Percentiles rank a stretch among this genome's conserved stretches.
Conservation (phyloP, 2,888 invertebrate species). For the Limnephilus lunatus region DNA sequence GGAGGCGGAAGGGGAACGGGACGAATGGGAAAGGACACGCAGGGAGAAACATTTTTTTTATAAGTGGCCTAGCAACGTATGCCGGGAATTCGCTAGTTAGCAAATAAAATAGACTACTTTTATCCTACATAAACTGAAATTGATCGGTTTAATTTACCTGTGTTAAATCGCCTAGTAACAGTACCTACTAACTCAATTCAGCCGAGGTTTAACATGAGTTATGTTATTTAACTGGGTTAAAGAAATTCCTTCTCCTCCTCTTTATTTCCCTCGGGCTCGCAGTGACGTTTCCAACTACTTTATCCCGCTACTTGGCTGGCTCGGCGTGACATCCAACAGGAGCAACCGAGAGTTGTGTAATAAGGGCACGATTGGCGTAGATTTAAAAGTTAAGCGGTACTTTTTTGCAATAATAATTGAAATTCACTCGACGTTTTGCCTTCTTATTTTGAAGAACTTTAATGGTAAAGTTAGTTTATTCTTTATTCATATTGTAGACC, state of each 20-base stretch:
- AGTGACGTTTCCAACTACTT: not conserved
- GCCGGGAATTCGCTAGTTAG: too few relatives aligned
- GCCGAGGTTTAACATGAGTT: not conserved
- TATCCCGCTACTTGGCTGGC: constrained; percentile 11
- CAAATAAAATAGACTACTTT: not conserved
- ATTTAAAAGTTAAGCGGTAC: not conserved
- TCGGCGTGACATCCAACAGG: not conserved
- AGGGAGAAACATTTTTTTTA: too few relatives aligned
- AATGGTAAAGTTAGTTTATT: not conserved
- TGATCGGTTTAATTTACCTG: not conserved
- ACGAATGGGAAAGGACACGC: too few relatives aligned
- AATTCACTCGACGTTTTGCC: not conserved
- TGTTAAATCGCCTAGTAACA: not conserved
- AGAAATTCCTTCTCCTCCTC: not conserved
- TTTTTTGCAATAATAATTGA: not conserved
- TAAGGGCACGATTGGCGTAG: not conserved
- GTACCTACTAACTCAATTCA: not conserved
- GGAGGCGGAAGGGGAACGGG: too few relatives aligned
- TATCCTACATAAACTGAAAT: not conserved
- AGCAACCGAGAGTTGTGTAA: constrained; percentile 3
- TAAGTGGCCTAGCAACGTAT: too few relatives aligned
- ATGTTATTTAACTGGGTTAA: constrained; percentile 5
- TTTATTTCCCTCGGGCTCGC: constrained; percentile 40
- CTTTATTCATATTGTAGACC: too few relatives aligned
- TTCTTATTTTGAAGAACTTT: not conserved